phyloP scores from a whole-genome alignment of 2,113 vertebrate species.

The Saiga tatarica region DNA sequence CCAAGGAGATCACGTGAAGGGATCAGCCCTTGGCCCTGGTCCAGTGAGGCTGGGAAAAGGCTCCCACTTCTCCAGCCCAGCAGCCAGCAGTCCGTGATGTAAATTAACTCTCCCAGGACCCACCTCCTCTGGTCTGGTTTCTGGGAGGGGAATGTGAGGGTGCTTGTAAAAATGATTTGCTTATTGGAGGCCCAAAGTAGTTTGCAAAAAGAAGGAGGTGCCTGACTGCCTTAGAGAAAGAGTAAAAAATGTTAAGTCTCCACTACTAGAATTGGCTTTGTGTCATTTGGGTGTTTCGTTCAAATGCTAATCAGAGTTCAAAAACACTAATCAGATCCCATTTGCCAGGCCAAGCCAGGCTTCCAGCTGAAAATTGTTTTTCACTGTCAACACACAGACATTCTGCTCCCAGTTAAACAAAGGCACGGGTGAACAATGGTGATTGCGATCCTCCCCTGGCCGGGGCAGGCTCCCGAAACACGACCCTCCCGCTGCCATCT shows the following conservation, averaged over 20 bases:
- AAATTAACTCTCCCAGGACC: neutral
- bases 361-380: slow-evolving; percentile 34
- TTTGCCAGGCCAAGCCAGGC: neutral
- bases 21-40: slow-evolving; percentile 37
- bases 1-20: slow-evolving; percentile 35
- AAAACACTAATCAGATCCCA: slow-evolving; percentile 39
- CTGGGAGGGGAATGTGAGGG: neutral
- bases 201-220: neutral
- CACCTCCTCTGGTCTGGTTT: neutral
- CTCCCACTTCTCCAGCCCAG: neutral
- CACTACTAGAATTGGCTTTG: slow-evolving; percentile 15
- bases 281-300: slow-evolving; percentile 44
- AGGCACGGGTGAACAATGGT: neutral
- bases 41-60: slow-evolving; percentile 37
- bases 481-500: neutral
- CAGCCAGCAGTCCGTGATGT: neutral
- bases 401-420: neutral
- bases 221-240: neutral
- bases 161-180: neutral
- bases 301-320: slow-evolving; percentile 36
- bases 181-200: neutral
- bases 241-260: slow-evolving; percentile 37
- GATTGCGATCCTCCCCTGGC: neutral
- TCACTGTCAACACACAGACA: slow-evolving; percentile 9
- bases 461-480: neutral